These are phyloP conservation scores for Coluber constrictor DNA, from an alignment of 2,797 vertebrate species.

Conservation along the genomic window DNA sequence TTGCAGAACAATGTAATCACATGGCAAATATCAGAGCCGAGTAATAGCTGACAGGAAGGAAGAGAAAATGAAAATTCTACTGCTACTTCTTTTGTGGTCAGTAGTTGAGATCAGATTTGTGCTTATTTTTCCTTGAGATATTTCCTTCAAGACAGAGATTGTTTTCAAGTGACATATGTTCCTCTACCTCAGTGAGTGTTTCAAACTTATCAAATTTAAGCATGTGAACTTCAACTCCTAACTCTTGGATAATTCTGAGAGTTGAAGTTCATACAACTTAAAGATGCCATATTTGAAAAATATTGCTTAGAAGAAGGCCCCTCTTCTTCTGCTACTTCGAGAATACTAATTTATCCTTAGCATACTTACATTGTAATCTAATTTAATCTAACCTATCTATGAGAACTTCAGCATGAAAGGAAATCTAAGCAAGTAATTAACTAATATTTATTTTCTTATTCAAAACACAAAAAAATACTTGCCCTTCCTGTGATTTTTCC, in stretches of 20 bases:
- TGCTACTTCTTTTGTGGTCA: neutral
- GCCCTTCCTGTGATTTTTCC: conserved; percentile 98
- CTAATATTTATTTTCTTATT: neutral
- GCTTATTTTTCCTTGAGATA: too few species aligned
- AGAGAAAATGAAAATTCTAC: neutral
- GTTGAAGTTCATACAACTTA: neutral
- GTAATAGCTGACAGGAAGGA: too few species aligned
- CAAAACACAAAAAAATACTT: conserved; percentile 67
- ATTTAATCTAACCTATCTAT: neutral
- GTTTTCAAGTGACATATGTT: neutral
- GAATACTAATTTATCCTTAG: neutral
- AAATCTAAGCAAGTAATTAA: neutral
- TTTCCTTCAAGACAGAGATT: neutral
- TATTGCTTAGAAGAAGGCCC: neutral
- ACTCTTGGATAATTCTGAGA: neutral
- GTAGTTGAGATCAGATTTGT: neutral
- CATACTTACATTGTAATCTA: neutral
- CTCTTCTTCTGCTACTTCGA: neutral
- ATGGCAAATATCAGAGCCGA: neutral
- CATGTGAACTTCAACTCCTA: neutral
- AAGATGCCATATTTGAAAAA: neutral
- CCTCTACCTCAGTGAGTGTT: neutral
- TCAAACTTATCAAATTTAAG: neutral
- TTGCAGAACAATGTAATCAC: neutral
- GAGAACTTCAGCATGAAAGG: neutral